Evolutionary conservation across 2,113 vertebrate genomes (phyloP).

Genomic region (Rhinoptilus africanus): DNA sequence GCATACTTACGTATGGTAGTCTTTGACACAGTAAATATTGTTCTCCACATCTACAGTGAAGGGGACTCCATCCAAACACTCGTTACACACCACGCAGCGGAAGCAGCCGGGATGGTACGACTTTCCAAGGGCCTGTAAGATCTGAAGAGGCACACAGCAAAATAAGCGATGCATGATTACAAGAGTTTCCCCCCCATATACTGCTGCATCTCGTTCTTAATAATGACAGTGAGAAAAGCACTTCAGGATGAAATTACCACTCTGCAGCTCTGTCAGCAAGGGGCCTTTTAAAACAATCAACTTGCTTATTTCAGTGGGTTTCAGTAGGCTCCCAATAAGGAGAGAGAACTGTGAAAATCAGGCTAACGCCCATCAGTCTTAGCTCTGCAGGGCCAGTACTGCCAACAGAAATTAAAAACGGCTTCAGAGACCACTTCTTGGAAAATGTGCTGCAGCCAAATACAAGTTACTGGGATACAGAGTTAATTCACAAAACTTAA

Average conservation of each 20-base stretch:
- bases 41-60: conserved; percentile 97
- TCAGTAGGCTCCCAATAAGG: not conserved
- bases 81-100: conserved; percentile 95
- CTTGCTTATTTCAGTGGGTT: conserved; percentile 1
- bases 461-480: not conserved
- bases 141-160: conserved; percentile 73
- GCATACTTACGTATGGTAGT: conserved; percentile 93
- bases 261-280: conserved; percentile 13
- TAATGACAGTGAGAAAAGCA: not conserved
- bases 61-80: conserved; percentile 94
- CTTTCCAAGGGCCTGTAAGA: conserved; percentile 95
- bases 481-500: not conserved
- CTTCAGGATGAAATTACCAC: not conserved
- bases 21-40: conserved; percentile 98
- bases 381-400: not conserved
- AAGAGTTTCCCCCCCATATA: not conserved
- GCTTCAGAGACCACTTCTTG: not conserved
- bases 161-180: not conserved
- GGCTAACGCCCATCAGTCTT: not conserved
- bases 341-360: not conserved
- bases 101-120: conserved; percentile 98
- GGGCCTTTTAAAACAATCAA: conserved; percentile 2
- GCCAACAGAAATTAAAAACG: not conserved
- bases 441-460: not conserved
- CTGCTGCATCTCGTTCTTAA: not conserved